Conservation (phyloP, 2,113 vertebrate genomes). For the Diadophis punctatus region DNA sequence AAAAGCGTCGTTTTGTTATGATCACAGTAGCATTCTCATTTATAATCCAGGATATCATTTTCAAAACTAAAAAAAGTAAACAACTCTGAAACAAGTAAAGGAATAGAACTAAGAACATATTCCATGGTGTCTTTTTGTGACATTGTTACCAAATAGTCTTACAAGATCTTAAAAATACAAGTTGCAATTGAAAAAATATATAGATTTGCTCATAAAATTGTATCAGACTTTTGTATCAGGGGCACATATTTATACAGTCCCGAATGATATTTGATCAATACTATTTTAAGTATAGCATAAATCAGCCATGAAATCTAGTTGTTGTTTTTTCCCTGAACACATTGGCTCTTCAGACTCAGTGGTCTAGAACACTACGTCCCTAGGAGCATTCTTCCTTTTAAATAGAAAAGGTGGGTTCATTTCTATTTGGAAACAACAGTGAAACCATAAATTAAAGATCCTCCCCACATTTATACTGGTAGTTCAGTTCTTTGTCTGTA, state of each 20-base stretch:
- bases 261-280: neutral
- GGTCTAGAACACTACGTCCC: neutral
- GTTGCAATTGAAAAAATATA: neutral
- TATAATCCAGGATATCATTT: neutral
- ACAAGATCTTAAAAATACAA: neutral
- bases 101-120: neutral
- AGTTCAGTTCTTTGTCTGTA: neutral
- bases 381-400: neutral
- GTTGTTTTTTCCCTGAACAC: neutral
- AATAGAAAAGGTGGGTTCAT: neutral
- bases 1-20: neutral
- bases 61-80: neutral
- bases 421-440: neutral
- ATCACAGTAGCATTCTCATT: neutral
- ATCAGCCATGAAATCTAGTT: neutral
- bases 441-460: neutral
- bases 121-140: neutral
- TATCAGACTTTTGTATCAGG: neutral
- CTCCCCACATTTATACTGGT: neutral
- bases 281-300: neutral
- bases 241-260: neutral
- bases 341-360: neutral
- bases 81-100: neutral
- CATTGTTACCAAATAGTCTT: neutral
- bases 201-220: neutral